Conservation (phyloP, 2,888 invertebrate species). For the Rhorus exstirpatorius region DNA sequence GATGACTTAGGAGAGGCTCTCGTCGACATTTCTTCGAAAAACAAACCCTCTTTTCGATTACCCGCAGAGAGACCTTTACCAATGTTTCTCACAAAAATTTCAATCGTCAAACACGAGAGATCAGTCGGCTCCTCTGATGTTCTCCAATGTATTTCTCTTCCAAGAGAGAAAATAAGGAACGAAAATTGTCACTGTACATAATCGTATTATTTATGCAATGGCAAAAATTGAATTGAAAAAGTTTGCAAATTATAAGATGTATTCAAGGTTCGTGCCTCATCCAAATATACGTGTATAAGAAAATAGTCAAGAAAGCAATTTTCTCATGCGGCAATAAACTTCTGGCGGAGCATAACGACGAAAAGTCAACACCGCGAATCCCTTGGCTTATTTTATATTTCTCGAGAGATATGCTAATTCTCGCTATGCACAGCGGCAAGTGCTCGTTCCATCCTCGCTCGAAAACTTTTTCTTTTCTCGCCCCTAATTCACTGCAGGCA, state of each 20-base stretch:
- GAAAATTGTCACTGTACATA: background rate
- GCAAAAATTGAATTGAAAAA: constrained; percentile 48
- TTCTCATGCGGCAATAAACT: constrained; percentile 10
- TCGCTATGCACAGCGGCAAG: background rate
- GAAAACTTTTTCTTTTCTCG: constrained; percentile 21
- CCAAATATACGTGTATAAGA: background rate
- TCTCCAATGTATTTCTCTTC: background rate
- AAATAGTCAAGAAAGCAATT: background rate
- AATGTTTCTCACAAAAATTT: constrained; percentile 39
- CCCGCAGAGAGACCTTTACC: background rate
- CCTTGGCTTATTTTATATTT: constrained; percentile 10
- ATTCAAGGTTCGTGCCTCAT: constrained; percentile 11
- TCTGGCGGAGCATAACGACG: constrained; percentile 35
- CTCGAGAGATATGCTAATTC: constrained; percentile 57
- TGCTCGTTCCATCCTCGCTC: background rate
- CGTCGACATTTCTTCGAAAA: constrained; percentile 22
- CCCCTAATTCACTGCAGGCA: background rate
- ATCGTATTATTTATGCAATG: constrained; percentile 7
- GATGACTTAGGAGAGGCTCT: constrained; percentile 1
- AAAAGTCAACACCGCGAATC: constrained; percentile 46
- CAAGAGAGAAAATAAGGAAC: background rate
- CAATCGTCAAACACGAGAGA: background rate
- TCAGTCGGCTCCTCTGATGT: constrained; percentile 15
- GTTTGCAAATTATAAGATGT: constrained; percentile 24
- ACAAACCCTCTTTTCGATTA: constrained; percentile 30